These are phyloP conservation scores for Sinocyclocheilus anophthalmus DNA, from an alignment of 2,113 vertebrate genomes.

Conservation along the genomic window DNA sequence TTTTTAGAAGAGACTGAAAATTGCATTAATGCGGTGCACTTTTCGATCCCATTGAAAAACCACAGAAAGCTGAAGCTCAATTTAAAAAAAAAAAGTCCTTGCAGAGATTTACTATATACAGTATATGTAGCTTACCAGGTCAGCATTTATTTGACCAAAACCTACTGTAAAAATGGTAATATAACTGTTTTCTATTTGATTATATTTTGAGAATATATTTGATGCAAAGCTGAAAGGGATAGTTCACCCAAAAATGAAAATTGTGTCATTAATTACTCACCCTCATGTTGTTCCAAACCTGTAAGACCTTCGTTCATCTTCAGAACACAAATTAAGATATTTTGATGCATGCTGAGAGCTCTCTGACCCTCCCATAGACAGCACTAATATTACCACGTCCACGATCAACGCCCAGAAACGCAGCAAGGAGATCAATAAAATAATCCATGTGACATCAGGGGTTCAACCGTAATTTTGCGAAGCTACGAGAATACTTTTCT, in stretches of 20 bases:
- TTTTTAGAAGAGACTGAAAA: slow-evolving; percentile 45
- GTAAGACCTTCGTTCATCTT: not conserved
- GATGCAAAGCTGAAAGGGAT: no score
- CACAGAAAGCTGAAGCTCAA: not conserved
- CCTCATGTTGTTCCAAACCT: no score
- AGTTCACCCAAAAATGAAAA: no score
- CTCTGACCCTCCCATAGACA: no score
- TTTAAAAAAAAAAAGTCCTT: not conserved
- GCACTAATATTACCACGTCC: no score
- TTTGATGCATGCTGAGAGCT: no score
- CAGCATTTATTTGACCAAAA: not conserved
- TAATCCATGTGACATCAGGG: no score
- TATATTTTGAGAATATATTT: not conserved
- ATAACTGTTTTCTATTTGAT: not conserved
- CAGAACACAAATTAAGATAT: not conserved
- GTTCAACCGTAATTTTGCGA: no score
- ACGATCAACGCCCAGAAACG: no score
- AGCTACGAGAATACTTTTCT: no score
- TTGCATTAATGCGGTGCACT: slow-evolving; percentile 46
- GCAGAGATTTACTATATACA: not conserved
- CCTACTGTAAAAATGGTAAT: not conserved
- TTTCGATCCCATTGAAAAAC: not conserved
- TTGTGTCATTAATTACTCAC: no score
- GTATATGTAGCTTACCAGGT: not conserved
- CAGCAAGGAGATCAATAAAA: no score